These are phyloP conservation scores for Hirtodrosophila cameraria DNA, from an alignment of 2,888 invertebrate species.

Conservation along the genomic window DNA sequence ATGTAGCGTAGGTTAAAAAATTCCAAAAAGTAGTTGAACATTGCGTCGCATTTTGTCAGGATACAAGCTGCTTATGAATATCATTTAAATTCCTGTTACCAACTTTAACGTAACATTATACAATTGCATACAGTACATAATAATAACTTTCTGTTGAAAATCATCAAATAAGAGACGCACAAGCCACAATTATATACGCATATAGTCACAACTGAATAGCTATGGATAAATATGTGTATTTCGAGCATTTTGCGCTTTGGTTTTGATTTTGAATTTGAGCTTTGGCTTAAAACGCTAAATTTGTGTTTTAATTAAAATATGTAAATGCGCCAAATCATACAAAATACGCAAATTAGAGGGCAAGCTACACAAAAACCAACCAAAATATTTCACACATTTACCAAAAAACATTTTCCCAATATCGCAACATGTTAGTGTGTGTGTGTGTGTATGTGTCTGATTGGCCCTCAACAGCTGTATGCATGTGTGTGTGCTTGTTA, in stretches of 20 bases:
- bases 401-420: slow-evolving; percentile 46
- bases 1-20: slow-evolving; percentile 22
- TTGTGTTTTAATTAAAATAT: slow-evolving; percentile 79
- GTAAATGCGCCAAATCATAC: slow-evolving; percentile 64
- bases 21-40: not conserved
- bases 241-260: slow-evolving; percentile 11
- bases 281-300: slow-evolving; percentile 41
- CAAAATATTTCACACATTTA: slow-evolving; percentile 70
- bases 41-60: not conserved
- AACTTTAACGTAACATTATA: too few species aligned
- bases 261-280: slow-evolving; percentile 26
- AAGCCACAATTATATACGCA: slow-evolving; percentile 4
- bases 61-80: not conserved
- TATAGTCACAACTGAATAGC: slow-evolving; percentile 1
- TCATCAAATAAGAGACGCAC: not conserved
- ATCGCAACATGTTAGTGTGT: slow-evolving; percentile 38
- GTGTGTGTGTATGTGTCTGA: slow-evolving; percentile 8
- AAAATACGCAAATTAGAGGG: slow-evolving; percentile 49
- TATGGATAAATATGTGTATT: not conserved
- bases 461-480: too few species aligned
- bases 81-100: not conserved
- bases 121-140: not conserved
- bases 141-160: not conserved
- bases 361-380: slow-evolving; percentile 27
- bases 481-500: slow-evolving; percentile 25